A percentile compares a stretch with the other conserved stretches of the same genome.
Conservation (phyloP, 2,888 invertebrate species). For the Drosophila picticornis region DNA sequence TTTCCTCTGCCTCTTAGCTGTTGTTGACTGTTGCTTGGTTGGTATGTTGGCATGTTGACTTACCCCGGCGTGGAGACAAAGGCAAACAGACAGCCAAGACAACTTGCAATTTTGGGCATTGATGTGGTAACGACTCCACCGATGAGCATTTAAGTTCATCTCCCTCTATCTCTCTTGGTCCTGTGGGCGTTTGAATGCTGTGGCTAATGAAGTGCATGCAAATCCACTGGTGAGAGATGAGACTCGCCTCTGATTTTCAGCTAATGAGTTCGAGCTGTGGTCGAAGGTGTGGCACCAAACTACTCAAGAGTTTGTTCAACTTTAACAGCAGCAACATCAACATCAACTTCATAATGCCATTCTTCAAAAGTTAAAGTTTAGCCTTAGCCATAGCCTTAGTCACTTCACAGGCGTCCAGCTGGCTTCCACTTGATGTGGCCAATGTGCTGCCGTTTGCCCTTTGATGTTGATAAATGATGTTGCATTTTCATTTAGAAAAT, state of each 20-base stretch:
- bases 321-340: conserved; percentile 31
- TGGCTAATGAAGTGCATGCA: conserved; percentile 79
- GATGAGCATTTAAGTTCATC: conserved; percentile 24
- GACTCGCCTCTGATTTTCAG: conserved; percentile 41
- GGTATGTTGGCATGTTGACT: conserved; percentile 54
- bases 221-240: conserved; percentile 42
- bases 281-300: conserved; percentile 47
- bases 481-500: conserved; percentile 79
- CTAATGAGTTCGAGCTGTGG: conserved; percentile 64
- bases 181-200: conserved; percentile 58
- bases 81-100: conserved; percentile 56
- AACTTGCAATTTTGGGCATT: conserved; percentile 70
- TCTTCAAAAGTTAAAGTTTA: conserved; percentile 36
- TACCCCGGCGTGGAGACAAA: conserved; percentile 46
- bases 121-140: conserved; percentile 55
- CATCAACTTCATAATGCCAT: conserved; percentile 48
- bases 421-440: conserved; percentile 64
- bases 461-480: conserved; percentile 80
- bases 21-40: conserved; percentile 15
- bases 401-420: conserved; percentile 46
- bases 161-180: not conserved
- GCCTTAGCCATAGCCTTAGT: conserved; percentile 2
- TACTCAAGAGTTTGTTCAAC: conserved; percentile 40
- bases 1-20: conserved; percentile 49
- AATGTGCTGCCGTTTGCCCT: conserved; percentile 68